Evolutionary conservation across 1,140 invertebrate genomes (phyloP).

Genomic region (Heliconius hermathena): DNA sequence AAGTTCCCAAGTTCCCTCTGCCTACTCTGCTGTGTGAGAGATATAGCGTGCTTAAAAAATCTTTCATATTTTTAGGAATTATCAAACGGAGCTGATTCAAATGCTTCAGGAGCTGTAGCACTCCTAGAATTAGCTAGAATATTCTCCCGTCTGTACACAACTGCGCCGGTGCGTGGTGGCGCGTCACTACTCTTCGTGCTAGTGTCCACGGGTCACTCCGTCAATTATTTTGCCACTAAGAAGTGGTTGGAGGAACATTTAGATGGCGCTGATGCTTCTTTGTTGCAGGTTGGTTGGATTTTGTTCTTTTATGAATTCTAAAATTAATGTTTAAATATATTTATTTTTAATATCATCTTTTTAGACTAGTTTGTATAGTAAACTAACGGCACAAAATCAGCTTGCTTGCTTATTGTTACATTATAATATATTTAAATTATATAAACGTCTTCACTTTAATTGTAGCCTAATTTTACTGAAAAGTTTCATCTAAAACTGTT

Average conservation of each 20-base stretch:
- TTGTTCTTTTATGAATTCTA: too few relatives aligned
- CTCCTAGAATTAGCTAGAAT: constrained; percentile 94
- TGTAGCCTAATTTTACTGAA: too few relatives aligned
- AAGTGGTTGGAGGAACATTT: constrained; percentile 97
- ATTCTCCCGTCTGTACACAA: constrained; percentile 95
- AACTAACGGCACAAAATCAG: too few relatives aligned
- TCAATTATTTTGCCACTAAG: constrained; percentile 98
- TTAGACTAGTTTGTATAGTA: too few relatives aligned
- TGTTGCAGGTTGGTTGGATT: constrained; percentile 84
- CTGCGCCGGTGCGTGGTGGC: constrained; percentile 89
- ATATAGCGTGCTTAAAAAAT: background rate
- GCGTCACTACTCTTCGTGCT: constrained; percentile 95
- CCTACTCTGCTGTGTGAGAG: background rate
- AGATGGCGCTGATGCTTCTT: constrained; percentile 87
- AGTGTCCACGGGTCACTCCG: constrained; percentile 93
- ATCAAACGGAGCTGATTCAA: constrained; percentile 93
- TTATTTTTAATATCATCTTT: background rate
- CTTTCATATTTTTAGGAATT: constrained; percentile 85
- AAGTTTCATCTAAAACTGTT: too few relatives aligned
- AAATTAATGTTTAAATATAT: too few relatives aligned
- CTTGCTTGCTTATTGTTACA: too few relatives aligned
- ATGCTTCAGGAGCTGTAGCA: constrained; percentile 95
- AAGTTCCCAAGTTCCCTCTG: background rate
- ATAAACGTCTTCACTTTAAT: too few relatives aligned
- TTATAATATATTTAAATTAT: too few relatives aligned